Evolutionary conservation across 2,888 invertebrate species (phyloP).

Genomic region (Polymixis flavicincta): DNA sequence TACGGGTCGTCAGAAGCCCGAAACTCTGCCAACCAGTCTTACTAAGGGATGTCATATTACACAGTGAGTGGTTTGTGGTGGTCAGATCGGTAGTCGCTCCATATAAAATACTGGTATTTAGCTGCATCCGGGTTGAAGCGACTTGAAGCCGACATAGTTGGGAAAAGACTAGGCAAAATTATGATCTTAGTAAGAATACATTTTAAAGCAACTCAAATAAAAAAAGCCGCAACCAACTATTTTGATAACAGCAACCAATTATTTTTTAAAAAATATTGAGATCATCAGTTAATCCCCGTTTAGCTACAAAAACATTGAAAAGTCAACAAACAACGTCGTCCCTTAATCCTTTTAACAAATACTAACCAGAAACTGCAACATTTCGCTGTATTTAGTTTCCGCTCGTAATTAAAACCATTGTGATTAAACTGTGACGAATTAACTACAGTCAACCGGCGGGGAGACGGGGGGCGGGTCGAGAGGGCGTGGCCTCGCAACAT

Average conservation of each 20-base stretch:
- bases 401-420: constrained; percentile 88
- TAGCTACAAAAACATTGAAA: constrained; percentile 31
- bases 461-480: constrained; percentile 73
- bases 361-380: constrained; percentile 66
- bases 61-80: too few species aligned
- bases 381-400: constrained; percentile 78
- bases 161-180: too few species aligned
- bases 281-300: neutral
- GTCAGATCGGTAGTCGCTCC: too few species aligned
- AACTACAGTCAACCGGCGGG: constrained; percentile 78
- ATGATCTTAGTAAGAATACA: too few species aligned
- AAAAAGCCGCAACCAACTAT: neutral
- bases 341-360: constrained; percentile 57
- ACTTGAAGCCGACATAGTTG: too few species aligned
- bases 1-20: too few species aligned
- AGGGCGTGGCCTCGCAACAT: constrained; percentile 84
- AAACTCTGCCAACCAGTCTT: too few species aligned
- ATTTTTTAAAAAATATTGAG: neutral
- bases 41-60: too few species aligned
- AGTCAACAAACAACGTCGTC: constrained; percentile 42
- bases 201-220: neutral
- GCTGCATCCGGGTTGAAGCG: too few species aligned
- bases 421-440: constrained; percentile 89
- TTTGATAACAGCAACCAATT: too few species aligned
- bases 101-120: too few species aligned